Conservation (phyloP, 2,888 invertebrate species). For the Cyclophora punctaria region DNA sequence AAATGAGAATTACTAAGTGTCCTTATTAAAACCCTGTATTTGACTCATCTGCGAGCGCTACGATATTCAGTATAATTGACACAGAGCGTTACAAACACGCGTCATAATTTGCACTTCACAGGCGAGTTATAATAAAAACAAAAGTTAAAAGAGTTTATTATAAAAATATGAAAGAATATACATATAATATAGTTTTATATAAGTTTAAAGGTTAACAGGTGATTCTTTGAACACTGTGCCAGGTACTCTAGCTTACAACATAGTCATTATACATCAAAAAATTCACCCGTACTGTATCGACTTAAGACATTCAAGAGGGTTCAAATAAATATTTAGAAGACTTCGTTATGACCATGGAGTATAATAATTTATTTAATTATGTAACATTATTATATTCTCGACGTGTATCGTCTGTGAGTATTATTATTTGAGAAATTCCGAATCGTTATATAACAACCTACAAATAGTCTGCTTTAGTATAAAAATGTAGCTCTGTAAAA, state of each 20-base stretch:
- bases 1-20: too few relatives aligned
- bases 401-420: conserved; percentile 3
- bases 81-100: not conserved
- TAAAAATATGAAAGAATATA: conserved; percentile 1
- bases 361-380: not conserved
- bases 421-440: conserved; percentile 5
- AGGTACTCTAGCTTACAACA: conserved; percentile 12
- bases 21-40: not conserved
- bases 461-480: conserved; percentile 15
- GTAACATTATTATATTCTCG: not conserved
- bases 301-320: too few relatives aligned
- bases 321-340: too few relatives aligned
- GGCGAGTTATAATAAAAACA: not conserved
- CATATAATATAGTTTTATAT: not conserved
- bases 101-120: not conserved
- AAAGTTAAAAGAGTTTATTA: not conserved
- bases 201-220: not conserved
- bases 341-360: too few relatives aligned
- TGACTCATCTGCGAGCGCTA: not conserved
- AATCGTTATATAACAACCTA: conserved; percentile 5
- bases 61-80: conserved; percentile 2
- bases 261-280: not conserved
- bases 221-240: conserved; percentile 15
- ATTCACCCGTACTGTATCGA: not conserved
- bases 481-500: conserved; percentile 15